Percentiles rank a stretch among this genome's conserved stretches.
phyloP scores from a whole-genome alignment of 2,797 vertebrate genomes.

The Melanotaenia maccullochi region DNA sequence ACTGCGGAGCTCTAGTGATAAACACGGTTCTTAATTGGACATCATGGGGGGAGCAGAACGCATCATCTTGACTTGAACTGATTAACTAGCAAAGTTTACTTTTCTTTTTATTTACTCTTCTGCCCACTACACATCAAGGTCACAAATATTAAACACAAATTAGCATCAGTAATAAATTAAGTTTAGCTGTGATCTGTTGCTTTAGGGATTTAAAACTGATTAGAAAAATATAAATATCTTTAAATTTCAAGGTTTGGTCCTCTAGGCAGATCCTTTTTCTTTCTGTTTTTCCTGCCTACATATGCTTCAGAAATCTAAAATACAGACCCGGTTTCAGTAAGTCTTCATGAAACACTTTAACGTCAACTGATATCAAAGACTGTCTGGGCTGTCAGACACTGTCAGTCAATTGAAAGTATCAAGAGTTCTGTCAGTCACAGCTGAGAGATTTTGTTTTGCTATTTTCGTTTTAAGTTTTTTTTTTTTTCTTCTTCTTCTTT shows the following conservation, averaged over 20 bases:
- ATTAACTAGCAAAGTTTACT: conserved; percentile 76
- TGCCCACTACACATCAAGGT: conserved; percentile 52
- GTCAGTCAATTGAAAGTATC: conserved; percentile 68
- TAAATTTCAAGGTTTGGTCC: conserved; percentile 64
- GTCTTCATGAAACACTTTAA: conserved; percentile 56
- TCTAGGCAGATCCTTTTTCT: conserved; percentile 39
- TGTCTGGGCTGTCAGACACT: conserved; percentile 63
- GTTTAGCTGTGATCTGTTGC: conserved; percentile 39
- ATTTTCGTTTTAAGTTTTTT: conserved; percentile 57
- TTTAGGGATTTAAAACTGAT: conserved; percentile 15
- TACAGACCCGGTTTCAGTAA: conserved; percentile 53
- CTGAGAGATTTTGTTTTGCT: conserved; percentile 60
- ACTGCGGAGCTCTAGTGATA: conserved; percentile 63
- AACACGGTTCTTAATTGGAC: conserved; percentile 77
- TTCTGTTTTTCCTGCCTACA: conserved; percentile 37
- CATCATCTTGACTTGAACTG: conserved; percentile 68
- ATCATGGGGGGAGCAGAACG: conserved; percentile 68
- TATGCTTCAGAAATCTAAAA: conserved; percentile 61
- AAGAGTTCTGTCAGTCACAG: conserved; percentile 63
- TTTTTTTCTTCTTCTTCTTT: conserved; percentile 29
- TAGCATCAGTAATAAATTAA: conserved; percentile 55
- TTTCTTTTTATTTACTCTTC: conserved; percentile 62
- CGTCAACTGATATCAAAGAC: conserved; percentile 61
- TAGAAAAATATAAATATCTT: conserved; percentile 46
- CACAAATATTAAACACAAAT: conserved; percentile 64